A percentile compares a stretch with the other conserved stretches of the same genome.
phyloP scores from a whole-genome alignment of 1,140 invertebrate genomes.

The Acromyrmex charruanus region DNA sequence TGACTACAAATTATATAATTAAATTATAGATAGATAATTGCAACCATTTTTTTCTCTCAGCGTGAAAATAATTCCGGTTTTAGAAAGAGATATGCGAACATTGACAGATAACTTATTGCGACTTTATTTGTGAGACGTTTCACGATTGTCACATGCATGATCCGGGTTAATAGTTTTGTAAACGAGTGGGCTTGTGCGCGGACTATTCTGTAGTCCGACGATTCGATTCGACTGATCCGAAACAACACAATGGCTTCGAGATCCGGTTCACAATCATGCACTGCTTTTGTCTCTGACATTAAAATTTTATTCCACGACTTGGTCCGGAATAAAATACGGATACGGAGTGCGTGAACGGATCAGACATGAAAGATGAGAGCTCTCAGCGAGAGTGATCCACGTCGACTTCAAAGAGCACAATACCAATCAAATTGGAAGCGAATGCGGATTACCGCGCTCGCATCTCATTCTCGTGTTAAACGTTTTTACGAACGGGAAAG shows the following conservation, averaged over 20 bases:
- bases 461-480: conserved; percentile 47
- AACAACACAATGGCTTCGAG: conserved; percentile 27
- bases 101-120: conserved; percentile 6
- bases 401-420: conserved; percentile 53
- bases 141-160: conserved; percentile 21
- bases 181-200: background rate
- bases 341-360: conserved; percentile 37
- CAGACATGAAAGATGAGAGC: conserved; percentile 50
- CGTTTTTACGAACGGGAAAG: background rate
- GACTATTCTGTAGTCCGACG: conserved; percentile 13
- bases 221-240: background rate
- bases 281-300: conserved; percentile 39
- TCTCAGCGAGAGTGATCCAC: conserved; percentile 43
- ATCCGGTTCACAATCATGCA: conserved; percentile 4
- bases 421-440: conserved; percentile 70
- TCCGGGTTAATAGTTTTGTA: conserved; percentile 2
- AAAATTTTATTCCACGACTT: conserved; percentile 48
- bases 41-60: too few relatives aligned
- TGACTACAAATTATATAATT: too few relatives aligned
- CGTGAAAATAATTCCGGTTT: conserved; percentile 6
- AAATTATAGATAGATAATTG: too few relatives aligned
- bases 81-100: background rate
- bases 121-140: conserved; percentile 16
- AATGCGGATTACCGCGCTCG: conserved; percentile 49
- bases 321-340: conserved; percentile 25